These are phyloP conservation scores for Bubalus kerabau DNA, from an alignment of 2,113 vertebrate genomes.

Conservation along the genomic window DNA sequence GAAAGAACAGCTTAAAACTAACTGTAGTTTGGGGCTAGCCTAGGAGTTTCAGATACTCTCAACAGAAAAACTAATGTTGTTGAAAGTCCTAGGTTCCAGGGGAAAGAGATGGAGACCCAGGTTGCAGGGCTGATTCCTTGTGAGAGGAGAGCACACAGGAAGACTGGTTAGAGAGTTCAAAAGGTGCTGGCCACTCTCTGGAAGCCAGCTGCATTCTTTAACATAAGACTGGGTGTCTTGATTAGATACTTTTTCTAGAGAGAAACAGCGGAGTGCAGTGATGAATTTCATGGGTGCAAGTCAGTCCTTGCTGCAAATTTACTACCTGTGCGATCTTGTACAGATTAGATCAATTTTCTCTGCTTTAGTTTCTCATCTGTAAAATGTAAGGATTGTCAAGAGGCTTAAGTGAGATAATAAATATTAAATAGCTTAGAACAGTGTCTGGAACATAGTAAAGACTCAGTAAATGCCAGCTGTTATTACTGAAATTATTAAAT, in stretches of 20 bases:
- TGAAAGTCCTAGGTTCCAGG: background rate
- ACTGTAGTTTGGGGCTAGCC: background rate
- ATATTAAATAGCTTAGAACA: background rate
- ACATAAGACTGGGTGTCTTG: background rate
- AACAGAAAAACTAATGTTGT: background rate
- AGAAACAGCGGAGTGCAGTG: background rate
- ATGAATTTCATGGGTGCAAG: background rate
- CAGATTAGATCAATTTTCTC: background rate
- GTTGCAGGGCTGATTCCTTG: background rate
- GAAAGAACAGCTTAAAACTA: background rate
- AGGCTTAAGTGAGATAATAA: background rate
- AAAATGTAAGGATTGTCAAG: background rate
- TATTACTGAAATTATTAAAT: background rate
- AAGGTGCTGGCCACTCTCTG: background rate
- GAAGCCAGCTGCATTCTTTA: background rate
- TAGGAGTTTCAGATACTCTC: background rate
- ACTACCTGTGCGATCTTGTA: background rate
- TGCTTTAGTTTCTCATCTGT: background rate
- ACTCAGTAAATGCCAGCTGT: background rate
- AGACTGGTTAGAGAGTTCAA: background rate
- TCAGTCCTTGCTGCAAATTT: background rate
- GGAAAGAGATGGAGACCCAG: background rate
- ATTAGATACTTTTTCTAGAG: background rate
- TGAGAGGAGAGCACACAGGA: too few species aligned
- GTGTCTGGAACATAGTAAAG: background rate